These are phyloP conservation scores for Cacoxenus indagator DNA, from an alignment of 2,888 invertebrate genomes.

Conservation along the genomic window DNA sequence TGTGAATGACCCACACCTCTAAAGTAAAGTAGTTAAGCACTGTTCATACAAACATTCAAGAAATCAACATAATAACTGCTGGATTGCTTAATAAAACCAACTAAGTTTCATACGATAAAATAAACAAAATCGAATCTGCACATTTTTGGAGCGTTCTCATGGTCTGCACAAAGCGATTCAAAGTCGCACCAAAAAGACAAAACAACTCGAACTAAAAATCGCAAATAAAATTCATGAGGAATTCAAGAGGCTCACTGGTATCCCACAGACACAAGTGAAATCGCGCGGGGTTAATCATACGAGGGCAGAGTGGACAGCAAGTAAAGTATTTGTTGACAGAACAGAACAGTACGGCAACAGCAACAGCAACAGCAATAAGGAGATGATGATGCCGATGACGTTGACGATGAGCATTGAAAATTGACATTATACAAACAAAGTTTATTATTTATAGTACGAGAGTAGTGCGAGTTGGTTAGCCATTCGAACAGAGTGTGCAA, in stretches of 20 bases:
- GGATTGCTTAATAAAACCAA: neutral
- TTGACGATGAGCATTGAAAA: slow-evolving; percentile 35
- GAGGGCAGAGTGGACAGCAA: neutral
- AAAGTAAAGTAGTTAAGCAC: too few relatives aligned
- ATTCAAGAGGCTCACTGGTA: neutral
- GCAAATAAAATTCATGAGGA: neutral
- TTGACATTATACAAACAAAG: slow-evolving; percentile 45
- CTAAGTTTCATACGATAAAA: neutral
- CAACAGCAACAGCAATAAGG: slow-evolving; percentile 11
- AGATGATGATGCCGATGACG: neutral
- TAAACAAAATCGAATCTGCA: neutral
- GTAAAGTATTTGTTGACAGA: slow-evolving; percentile 7
- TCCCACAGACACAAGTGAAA: slow-evolving; percentile 10
- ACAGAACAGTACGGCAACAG: slow-evolving; percentile 1
- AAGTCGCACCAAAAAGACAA: too few relatives aligned
- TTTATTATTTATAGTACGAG: slow-evolving; percentile 33
- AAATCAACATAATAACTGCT: too few relatives aligned
- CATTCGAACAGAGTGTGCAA: neutral
- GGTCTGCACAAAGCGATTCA: too few relatives aligned
- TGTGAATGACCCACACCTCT: too few relatives aligned
- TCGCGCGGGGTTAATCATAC: too few relatives aligned
- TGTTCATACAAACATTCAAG: too few relatives aligned
- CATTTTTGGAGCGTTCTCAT: neutral
- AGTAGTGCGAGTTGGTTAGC: neutral
- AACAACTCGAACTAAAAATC: neutral